Base-by-base conservation (phyloP, 2,888 invertebrate species). In the Toxonevra muliebris region DNA sequence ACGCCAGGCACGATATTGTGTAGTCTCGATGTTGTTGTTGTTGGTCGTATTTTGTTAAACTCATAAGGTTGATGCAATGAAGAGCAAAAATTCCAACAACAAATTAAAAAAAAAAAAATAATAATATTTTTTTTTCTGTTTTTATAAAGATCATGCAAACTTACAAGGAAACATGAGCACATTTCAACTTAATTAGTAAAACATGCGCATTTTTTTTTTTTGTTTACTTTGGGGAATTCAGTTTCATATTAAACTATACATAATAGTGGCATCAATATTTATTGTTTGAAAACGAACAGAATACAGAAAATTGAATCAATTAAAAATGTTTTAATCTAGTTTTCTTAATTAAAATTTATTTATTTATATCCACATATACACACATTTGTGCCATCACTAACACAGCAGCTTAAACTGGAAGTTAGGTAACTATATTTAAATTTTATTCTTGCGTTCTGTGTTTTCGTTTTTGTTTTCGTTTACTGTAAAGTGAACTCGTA, bases 321-420 rank as follows among this genome's bases (percentile, higher is more conserved):
- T 12, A 48, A 48, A 11, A 48, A 48, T 11, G 11, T n/a, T 48
- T 10, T 48, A 48, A 48, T 48, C 48, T 48, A 48, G 10, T 48
- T 48, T 48, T 48, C 48, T 48, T 48, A 48, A 48, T 48, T 48
- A 48, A 48, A 48, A 48, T 48, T 48, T 48, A 48, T 48, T 4
- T 2, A 30, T 4, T 7, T 4, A 30, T 30, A 30, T 30, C 2
- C 7, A 30, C 30, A n/a, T n/a, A n/a, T 7, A 30, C 30, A 30
- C 7, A 4, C 30, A n/a, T 48, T 48, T 13, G 48, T 8, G 48
- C 1, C 48, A n/a, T 48, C 13, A 48, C 15, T 48, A 48, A 11
- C 13, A 12, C 13, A 48, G 13, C 13, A 2, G 48, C 13, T 10
- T 13, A 15, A 45, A 48, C 48, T 13, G 3, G 13, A 48, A 48